Base-by-base conservation (phyloP, 2,888 invertebrate species). In the Kuschelorhynchus macadamiae region DNA sequence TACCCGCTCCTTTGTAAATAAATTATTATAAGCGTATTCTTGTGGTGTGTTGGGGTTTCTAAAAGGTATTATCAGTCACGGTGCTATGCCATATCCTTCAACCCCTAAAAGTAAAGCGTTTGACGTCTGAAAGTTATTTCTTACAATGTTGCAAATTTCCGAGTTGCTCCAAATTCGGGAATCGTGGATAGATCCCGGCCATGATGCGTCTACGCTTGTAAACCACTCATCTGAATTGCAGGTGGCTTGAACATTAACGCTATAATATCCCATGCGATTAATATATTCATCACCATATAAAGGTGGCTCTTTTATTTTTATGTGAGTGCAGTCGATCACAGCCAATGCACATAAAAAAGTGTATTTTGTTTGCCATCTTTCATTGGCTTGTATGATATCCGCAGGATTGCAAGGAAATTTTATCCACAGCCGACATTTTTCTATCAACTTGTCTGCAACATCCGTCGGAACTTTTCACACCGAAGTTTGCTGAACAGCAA, bases 31-130 rank as follows among this genome's bases (percentile, higher is more conserved):
- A 55, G 32, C 39, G 25, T 30, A 47, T 49, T 74, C 57, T 32
- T 41, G 9, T 16, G 41, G 55, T 39, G 67, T 70, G 21, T 56
- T 64, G 11, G 71, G 72, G 41, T 67, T 71, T 64, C 68, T 69
- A 57, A 65, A 73, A 39, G 72, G 70, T 12, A 65, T 60, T 49
- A 73, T 55, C 50, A 72, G 21, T 70, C 72, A 74, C 14, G 67
- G 71, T 57, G 60, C 68, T 11, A 72, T n/a, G 41, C 73, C 74
- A 68, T 70, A 74, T 25, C 71, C 66, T 44, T 66, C 68, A 70
- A 73, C 70, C 16, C 71, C 71, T 52, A 73, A 52, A 33, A 73
- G 52, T 44, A 68, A 20, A 16, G 62, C 50, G 30, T 67, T 14
- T 1, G 4, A 2, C 2, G 2, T 46, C 17, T 17, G 21, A 46